Base-by-base conservation (phyloP, 2,113 vertebrate species). In the Geococcyx californianus region DNA sequence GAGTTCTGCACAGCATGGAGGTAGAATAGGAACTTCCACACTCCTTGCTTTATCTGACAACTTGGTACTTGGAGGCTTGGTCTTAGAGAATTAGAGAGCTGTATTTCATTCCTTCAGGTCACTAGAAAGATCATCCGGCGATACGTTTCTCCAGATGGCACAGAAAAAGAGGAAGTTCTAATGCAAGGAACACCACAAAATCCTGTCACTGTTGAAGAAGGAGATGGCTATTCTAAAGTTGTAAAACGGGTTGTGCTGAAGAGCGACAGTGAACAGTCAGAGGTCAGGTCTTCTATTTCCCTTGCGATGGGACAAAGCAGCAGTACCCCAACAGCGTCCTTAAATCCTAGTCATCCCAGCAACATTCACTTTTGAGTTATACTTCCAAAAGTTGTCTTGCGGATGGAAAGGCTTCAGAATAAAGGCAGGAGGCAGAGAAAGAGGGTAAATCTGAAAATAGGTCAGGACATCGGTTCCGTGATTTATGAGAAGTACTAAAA, bases 51-150 rank as follows among this genome's bases (percentile, higher is more conserved):
- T 33, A 33, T 23, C 44, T 66, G 45, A 54, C 24, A 23, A 10
- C 29, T 74, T 24, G 8, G n/a, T 33, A 18, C 69, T 58, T 44
- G 34, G n/a, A 54, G 54, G 54, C 18, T 23, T 63, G 49, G 21
- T 63, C 47, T 47, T 47, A 47, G 23, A 49, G 47, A 49, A 49
- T 24, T 49, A 49, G 47, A 49, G 47, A 49, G 69, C 58, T 78
- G 87, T 45, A 56, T 84, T 86, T 34, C 94, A 1, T 87, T 74
- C 68, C 64, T 28, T 47, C 83, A 99, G 99, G 98, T 99, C 79
- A 99, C 99, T n/a, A 98, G 99, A 80, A 99, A 98, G 96, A 98
- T 99, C 95, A 99, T 99, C 75, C 98, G 97, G 62, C 98, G 99
- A 33, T 99, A 97, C 3, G 84, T 98, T 52, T 98, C 99, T 80